Evolutionary conservation across 1,140 invertebrate species (phyloP), one percentile per base, ranked within the genome.

Genomic region (Drosophila tropicalis): DNA sequence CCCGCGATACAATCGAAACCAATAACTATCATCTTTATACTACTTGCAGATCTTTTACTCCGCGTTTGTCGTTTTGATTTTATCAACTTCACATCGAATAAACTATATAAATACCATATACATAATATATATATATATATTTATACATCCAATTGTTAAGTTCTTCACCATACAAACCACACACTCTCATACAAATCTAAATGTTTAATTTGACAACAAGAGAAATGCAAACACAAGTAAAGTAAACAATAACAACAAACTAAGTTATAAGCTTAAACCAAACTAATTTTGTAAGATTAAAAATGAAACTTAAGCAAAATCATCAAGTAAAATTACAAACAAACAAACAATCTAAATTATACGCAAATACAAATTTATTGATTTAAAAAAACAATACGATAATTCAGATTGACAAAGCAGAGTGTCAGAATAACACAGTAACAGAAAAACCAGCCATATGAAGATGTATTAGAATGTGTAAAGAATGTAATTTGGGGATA

Each of bases 61-160:
- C 76, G 75, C 76, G 69, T 81, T 82, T 79, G 61, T 76, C 83
- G 64, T 83, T 87, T 76, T 76, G 61, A 79, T 79, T 84, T 85
- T 84, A 85, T 80, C 67, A 66, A 62, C 73, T 86, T 81, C 78
- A 69, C 79, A 86, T 87, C 84, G 76, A 86, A 86, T 86, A 86
- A 86, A 86, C 64, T 81, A 75, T 83, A 83, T 75, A 79, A 76
- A 71, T 87, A 82, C 51, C 67, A 79, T 76, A 68, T 67, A 65
- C 60, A 70, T 63, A 57, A 62, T 40, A 51, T 51, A 51, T 51
- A 44, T 51, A 44, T 44, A 51, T 51, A 47, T 47, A 51, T 51
- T 51, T 51, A 51, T 22, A 51, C 44, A 51, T 64, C 57, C 57
- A 39, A 70, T 54, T 58, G 39, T 64, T 79, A 71, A 64, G 72